Percentiles rank a stretch among this genome's conserved stretches.
Conservation (phyloP, 2,797 vertebrate species). For the Cichlasoma orientale region DNA sequence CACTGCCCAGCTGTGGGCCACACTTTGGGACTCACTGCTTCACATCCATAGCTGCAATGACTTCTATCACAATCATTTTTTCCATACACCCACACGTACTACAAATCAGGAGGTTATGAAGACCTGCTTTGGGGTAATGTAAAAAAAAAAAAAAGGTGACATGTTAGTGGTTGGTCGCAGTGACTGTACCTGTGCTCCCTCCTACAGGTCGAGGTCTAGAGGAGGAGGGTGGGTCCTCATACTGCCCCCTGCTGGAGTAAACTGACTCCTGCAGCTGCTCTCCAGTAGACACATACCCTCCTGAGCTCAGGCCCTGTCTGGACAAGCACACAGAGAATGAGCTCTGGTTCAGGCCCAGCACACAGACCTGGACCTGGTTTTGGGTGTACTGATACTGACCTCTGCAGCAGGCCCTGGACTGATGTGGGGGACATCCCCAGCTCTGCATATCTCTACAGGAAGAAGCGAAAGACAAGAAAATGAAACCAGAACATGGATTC, state of each 20-base stretch:
- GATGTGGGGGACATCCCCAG: constrained; percentile 90
- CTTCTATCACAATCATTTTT: not conserved
- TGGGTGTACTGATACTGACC: constrained; percentile 75
- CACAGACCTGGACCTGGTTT: not conserved
- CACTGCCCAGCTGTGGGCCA: not conserved
- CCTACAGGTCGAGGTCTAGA: constrained; percentile 93
- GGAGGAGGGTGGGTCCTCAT: constrained; percentile 87
- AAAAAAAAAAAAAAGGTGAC: not conserved
- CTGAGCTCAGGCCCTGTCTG: constrained; percentile 85
- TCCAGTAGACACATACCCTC: constrained; percentile 82
- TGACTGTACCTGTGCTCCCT: constrained; percentile 90
- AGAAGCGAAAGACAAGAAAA: not conserved
- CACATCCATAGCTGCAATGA: not conserved
- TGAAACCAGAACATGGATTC: not conserved
- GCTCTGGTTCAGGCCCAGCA: not conserved
- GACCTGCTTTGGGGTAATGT: not conserved
- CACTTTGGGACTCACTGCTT: not conserved
- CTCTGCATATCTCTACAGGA: constrained; percentile 88
- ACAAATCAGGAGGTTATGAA: no score
- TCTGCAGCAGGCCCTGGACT: constrained; percentile 86
- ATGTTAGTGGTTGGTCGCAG: not conserved
- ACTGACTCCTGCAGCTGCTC: constrained; percentile 82
- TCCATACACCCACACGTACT: not conserved
- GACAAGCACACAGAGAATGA: constrained; percentile 23
- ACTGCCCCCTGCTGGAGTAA: constrained; percentile 86